A percentile compares a stretch with the other conserved stretches of the same genome.
These are phyloP conservation scores for Rallus crepitans DNA, from an alignment of 2,797 vertebrate species.

Conservation along the genomic window DNA sequence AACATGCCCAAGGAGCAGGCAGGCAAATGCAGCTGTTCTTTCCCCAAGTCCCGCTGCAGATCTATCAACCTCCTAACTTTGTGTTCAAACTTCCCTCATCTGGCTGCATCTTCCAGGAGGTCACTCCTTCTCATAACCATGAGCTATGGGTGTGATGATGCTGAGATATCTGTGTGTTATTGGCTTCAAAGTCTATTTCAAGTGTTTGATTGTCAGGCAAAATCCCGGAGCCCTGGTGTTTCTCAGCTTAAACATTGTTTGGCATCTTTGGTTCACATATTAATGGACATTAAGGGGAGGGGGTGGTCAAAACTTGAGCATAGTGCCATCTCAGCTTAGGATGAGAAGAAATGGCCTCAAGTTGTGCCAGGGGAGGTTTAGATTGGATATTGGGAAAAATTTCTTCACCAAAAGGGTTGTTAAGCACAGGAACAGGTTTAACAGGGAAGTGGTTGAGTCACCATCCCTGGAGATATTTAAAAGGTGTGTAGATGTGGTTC, in stretches of 20 bases:
- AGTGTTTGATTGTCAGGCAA: not conserved
- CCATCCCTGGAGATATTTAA: too few species aligned
- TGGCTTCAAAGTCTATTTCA: not conserved
- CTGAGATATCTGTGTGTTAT: not conserved
- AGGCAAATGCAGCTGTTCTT: conserved; percentile 53
- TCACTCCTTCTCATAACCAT: not conserved
- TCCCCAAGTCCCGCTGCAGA: not conserved
- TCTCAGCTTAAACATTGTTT: not conserved
- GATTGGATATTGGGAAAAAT: too few species aligned
- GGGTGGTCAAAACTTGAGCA: not conserved
- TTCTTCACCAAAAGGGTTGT: too few species aligned
- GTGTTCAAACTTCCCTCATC: not conserved
- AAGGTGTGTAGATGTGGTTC: too few species aligned
- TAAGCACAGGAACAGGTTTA: too few species aligned
- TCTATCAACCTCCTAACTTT: not conserved
- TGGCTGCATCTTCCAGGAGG: not conserved
- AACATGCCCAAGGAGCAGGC: conserved; percentile 19
- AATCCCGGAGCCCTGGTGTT: not conserved
- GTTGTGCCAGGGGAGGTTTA: too few species aligned
- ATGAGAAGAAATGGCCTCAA: not conserved
- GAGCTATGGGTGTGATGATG: not conserved
- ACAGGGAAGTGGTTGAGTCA: too few species aligned
- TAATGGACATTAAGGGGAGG: not conserved
- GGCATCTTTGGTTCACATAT: not conserved
- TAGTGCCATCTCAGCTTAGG: not conserved